Percentiles rank a stretch among this genome's conserved stretches.
These are phyloP conservation scores for Petrocephalus sullivani DNA, from an alignment of 2,797 vertebrate genomes.

Conservation along the genomic window DNA sequence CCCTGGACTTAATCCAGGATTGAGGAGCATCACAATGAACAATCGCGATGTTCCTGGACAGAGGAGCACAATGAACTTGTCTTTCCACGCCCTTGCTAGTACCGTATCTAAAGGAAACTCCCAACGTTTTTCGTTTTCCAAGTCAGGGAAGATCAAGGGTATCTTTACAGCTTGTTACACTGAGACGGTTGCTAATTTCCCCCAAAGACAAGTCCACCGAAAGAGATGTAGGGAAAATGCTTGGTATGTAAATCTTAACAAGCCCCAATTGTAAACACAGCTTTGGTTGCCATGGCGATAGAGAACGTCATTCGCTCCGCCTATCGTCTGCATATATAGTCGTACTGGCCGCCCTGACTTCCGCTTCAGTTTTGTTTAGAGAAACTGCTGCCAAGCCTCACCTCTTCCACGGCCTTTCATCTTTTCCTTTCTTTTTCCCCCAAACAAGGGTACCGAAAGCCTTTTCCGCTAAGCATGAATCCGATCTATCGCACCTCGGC, in stretches of 20 bases:
- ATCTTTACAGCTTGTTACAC: background rate
- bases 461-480: slow-evolving; percentile 2
- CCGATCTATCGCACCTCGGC: background rate
- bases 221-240: background rate
- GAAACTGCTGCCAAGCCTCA: background rate
- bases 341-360: background rate
- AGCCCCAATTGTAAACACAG: background rate
- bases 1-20: background rate
- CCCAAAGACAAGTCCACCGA: background rate
- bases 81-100: background rate
- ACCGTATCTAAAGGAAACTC: background rate
- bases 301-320: too few relatives aligned
- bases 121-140: background rate
- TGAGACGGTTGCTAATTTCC: background rate
- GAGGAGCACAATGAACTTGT: background rate
- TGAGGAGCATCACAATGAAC: background rate
- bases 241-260: background rate
- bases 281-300: background rate
- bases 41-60: too few relatives aligned
- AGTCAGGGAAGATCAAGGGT: background rate
- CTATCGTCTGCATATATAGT: background rate
- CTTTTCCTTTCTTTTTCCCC: too few relatives aligned
- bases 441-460: background rate
- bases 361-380: background rate
- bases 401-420: background rate